Percentiles rank a stretch among this genome's conserved stretches.
Conservation (phyloP, 1,140 invertebrate genomes). For the Pygmarrhopalites habei region DNA sequence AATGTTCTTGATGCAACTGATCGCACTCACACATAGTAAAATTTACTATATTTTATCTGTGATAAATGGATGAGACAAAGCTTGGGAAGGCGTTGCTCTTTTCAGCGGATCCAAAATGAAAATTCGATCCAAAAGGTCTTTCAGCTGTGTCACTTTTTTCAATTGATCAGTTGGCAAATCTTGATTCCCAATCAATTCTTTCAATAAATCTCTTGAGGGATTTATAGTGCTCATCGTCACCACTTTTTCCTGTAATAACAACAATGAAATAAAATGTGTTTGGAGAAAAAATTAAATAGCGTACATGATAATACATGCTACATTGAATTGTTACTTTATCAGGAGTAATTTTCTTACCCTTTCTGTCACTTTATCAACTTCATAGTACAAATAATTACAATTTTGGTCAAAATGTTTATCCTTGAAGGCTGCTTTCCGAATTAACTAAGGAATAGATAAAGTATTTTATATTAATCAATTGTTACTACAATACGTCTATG, state of each 20-base stretch:
- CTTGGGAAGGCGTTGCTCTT: constrained; percentile 85
- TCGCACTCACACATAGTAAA: too few relatives aligned
- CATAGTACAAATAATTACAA: constrained; percentile 95
- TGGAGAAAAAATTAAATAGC: too few relatives aligned
- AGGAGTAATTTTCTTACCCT: constrained; percentile 60
- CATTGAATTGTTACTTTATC: too few relatives aligned
- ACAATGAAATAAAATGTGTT: constrained; percentile 39
- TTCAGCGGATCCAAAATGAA: constrained; percentile 89
- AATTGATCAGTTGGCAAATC: constrained; percentile 77
- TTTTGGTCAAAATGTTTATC: constrained; percentile 95
- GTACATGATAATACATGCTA: too few relatives aligned
- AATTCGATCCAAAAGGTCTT: constrained; percentile 88
- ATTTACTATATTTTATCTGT: constrained; percentile 71
- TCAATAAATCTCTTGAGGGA: constrained; percentile 70
- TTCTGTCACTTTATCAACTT: constrained; percentile 97
- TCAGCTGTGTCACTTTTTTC: constrained; percentile 83
- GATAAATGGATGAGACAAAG: constrained; percentile 93
- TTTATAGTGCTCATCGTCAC: constrained; percentile 89
- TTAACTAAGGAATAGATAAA: too few relatives aligned
- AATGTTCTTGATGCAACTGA: too few relatives aligned
- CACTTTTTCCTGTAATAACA: constrained; percentile 76
- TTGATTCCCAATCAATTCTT: constrained; percentile 79
- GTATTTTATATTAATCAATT: too few relatives aligned
- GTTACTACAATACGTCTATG: too few relatives aligned
- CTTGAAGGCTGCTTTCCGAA: constrained; percentile 87